Base-by-base conservation (phyloP, 1,140 invertebrate genomes). In the Stratiolaelaps scimitus region DNA sequence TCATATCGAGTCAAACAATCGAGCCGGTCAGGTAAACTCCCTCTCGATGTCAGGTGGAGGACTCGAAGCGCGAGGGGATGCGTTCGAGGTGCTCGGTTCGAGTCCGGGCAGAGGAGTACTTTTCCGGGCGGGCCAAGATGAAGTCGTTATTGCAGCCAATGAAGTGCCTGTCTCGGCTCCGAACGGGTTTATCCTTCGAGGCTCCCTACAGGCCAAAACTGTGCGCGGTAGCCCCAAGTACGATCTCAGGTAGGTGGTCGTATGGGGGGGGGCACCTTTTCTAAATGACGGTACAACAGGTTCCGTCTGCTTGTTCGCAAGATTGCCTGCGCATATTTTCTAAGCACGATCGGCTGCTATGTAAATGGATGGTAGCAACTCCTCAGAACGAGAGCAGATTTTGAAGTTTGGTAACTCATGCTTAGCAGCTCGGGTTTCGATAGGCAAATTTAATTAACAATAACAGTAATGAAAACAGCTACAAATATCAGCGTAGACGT, bases 1-100 rank as follows among this genome's bases (percentile, higher is more conserved):
- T 2, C 53, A 60, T 23, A 60, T 60, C 53, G 53, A 60, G 34
- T 60, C 53, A 1, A 60, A 60, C 20, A 34, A 26, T 60, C 53
- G 53, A 1, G 34, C 53, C 53, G 53, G 53, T 1, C 17, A 60
- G 34, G 53, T 60, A 4, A 60, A 60, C 23, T 60, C 53, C 53
- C 20, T 60, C 13, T 29, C 53, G 15, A 29, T 60, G 53, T 60
- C 53, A 23, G 53, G 15, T 10, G 53, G 53, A 15, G 34, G 20
- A 26, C 34, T 60, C 13, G 53, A 60, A 26, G 53, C 26, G 15
- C 53, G 53, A 1, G 53, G 53, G 20, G 34, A 26, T 10, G 13
- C 23, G 53, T 60, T 60, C 23, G 53, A 26, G 15, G 53, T 60
- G n/a, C 23, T 29, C 10, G 26, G 26, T 17, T 29, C 23, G 15